These are phyloP conservation scores for Condylura cristata DNA, from an alignment of 2,113 vertebrate genomes.

Conservation along the genomic window DNA sequence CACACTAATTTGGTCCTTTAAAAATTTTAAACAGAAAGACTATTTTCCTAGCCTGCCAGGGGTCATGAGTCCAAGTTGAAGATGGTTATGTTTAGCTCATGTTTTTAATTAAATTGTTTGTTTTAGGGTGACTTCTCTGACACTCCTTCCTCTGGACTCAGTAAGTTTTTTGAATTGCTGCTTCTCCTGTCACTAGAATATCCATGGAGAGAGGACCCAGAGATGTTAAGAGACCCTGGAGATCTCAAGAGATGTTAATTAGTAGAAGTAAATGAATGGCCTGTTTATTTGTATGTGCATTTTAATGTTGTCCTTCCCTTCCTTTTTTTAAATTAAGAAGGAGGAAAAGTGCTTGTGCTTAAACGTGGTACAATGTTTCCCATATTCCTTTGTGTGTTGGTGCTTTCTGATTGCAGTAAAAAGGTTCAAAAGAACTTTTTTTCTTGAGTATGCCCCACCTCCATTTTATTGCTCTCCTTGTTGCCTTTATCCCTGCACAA, in stretches of 20 bases:
- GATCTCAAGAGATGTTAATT: conserved; percentile 77
- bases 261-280: conserved; percentile 73
- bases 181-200: conserved; percentile 3
- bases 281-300: conserved; percentile 72
- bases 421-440: conserved; percentile 54
- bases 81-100: neutral
- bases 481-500: neutral
- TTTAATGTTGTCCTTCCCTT: conserved; percentile 68
- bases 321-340: conserved; percentile 71
- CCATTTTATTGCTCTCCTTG: conserved; percentile 35
- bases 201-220: conserved; percentile 55
- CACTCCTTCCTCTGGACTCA: neutral
- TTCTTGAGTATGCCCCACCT: neutral
- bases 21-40: conserved; percentile 52
- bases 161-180: conserved; percentile 40
- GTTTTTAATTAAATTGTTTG: conserved; percentile 69
- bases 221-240: conserved; percentile 64
- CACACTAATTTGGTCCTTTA: conserved; percentile 59
- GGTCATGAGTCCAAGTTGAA: conserved; percentile 13
- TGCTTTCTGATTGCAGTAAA: conserved; percentile 58
- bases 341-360: conserved; percentile 65
- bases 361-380: conserved; percentile 66
- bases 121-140: conserved; percentile 45
- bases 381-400: conserved; percentile 58
- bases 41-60: conserved; percentile 9